Evolutionary conservation across 2,113 vertebrate species (phyloP).

Genomic region (Archilochus colubris): DNA sequence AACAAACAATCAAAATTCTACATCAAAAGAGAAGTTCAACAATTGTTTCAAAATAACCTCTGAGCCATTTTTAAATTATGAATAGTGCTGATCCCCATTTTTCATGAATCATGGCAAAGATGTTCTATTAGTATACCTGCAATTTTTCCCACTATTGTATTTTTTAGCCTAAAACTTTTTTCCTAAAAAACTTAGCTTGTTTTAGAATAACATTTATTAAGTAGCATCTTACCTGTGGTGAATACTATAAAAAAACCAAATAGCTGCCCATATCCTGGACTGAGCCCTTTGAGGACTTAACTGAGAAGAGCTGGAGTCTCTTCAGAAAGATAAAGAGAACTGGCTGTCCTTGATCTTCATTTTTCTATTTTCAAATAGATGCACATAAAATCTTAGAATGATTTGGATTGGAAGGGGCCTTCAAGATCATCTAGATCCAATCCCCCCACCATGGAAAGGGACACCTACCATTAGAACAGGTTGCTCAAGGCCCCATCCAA

Average conservation of each 20-base stretch:
- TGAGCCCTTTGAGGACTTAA: neutral
- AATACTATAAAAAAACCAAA: neutral
- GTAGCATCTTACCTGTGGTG: neutral
- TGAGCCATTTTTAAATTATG: neutral
- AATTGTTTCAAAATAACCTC: conserved; percentile 45
- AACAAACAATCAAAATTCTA: neutral
- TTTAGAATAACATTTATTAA: neutral
- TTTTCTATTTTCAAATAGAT: neutral
- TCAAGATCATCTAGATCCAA: too few species aligned
- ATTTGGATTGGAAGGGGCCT: too few species aligned
- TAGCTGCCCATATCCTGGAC: neutral
- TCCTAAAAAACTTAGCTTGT: neutral
- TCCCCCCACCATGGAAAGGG: too few species aligned
- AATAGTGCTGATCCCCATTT: neutral
- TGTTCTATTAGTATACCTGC: conserved; percentile 1
- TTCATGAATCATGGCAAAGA: conserved; percentile 39
- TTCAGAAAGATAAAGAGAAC: neutral
- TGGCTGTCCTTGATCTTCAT: neutral
- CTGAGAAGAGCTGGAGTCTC: neutral
- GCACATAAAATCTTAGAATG: too few species aligned
- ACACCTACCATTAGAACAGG: too few species aligned
- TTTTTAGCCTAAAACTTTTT: neutral
- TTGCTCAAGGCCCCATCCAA: too few species aligned
- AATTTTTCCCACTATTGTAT: neutral
- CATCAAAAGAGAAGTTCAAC: neutral